Conservation (phyloP, 2,888 invertebrate genomes). For the Seira sanloemensis region DNA sequence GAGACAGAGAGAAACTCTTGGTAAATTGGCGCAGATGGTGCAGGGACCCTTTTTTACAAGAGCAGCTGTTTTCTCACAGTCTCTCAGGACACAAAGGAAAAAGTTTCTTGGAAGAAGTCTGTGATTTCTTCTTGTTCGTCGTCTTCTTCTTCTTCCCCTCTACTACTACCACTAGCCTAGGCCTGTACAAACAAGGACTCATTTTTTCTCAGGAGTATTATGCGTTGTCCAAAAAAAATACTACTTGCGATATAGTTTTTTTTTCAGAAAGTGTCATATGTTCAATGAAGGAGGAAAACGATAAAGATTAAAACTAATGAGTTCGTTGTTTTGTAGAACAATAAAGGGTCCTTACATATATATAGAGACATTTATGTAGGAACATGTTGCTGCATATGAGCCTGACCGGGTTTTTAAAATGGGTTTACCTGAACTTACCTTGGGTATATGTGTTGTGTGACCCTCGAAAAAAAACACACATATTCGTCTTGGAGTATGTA, state of each 20-base stretch:
- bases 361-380: background rate
- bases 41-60: background rate
- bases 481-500: too few species aligned
- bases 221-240: background rate
- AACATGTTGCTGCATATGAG: background rate
- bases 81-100: conserved; percentile 12
- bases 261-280: conserved; percentile 54
- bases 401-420: conserved; percentile 34
- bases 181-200: background rate
- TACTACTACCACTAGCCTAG: too few species aligned
- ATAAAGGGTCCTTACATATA: background rate
- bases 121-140: background rate
- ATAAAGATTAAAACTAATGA: conserved; percentile 67
- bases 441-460: conserved; percentile 50
- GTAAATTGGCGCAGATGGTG: background rate
- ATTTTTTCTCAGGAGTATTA: conserved; percentile 63
- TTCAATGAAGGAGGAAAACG: conserved; percentile 44
- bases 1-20: background rate
- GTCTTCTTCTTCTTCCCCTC: background rate
- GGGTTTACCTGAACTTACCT: conserved; percentile 47
- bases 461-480: conserved; percentile 34
- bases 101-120: conserved; percentile 48
- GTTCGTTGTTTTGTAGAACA: conserved; percentile 51
- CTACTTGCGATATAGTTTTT: background rate
- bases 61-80: conserved; percentile 65